phyloP scores from a whole-genome alignment of 2,113 vertebrate genomes.

The Globicephala melas region DNA sequence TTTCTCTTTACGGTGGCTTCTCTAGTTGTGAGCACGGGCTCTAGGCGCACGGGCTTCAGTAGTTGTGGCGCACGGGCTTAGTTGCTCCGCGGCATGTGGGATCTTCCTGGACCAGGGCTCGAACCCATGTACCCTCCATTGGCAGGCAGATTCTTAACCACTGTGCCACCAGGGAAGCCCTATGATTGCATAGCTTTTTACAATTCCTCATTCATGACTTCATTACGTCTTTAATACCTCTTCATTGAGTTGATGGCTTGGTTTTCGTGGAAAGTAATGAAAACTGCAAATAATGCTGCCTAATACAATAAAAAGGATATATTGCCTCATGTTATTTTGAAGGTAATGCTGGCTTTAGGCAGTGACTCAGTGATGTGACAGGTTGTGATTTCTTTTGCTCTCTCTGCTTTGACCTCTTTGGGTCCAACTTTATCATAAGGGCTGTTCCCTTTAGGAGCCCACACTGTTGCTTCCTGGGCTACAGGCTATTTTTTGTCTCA shows the following conservation, averaged over 20 bases:
- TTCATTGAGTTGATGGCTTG: not conserved
- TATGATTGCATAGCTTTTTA: not conserved
- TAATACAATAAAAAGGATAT: not conserved
- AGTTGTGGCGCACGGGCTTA: no score
- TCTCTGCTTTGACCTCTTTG: not conserved
- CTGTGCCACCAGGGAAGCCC: no score
- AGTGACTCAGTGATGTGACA: not conserved
- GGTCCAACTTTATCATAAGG: not conserved
- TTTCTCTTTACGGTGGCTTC: no score
- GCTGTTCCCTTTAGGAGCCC: not conserved
- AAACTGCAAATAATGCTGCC: not conserved
- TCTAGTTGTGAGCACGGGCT: no score
- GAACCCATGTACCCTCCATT: no score
- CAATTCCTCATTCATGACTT: not conserved
- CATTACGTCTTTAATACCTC: not conserved
- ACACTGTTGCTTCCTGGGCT: not conserved
- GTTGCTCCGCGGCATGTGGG: no score
- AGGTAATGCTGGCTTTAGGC: not conserved
- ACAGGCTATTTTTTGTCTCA: not conserved
- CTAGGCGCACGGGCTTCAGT: no score
- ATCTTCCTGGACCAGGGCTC: no score
- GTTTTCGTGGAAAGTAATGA: conserved; percentile 3
- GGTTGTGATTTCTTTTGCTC: not conserved
- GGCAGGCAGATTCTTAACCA: no score
- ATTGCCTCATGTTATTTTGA: not conserved